Percentiles rank a stretch among this genome's conserved stretches.
Conservation (phyloP, 2,888 invertebrate species). For the Tetropium fuscum region DNA sequence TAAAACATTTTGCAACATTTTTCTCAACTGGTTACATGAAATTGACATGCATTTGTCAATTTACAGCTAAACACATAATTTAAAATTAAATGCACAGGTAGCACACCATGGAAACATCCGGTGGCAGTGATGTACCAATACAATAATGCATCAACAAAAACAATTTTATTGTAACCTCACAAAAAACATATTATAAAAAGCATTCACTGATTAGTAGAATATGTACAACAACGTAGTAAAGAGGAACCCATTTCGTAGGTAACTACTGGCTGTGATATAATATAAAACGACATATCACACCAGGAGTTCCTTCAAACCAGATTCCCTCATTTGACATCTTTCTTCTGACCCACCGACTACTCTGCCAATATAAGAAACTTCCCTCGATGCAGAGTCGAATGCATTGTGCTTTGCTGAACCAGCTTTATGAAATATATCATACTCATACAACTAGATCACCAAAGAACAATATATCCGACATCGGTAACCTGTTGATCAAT, state of each 20-base stretch:
- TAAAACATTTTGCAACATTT: too few species aligned
- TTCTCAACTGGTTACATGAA: too few species aligned
- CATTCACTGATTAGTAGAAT: too few species aligned
- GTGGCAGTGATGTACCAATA: too few species aligned
- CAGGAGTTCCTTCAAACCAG: slow-evolving; percentile 67
- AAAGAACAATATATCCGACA: slow-evolving; percentile 66
- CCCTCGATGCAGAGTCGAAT: slow-evolving; percentile 59
- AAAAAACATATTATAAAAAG: too few species aligned
- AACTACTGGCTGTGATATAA: slow-evolving; percentile 68
- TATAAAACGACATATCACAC: slow-evolving; percentile 65
- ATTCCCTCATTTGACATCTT: slow-evolving; percentile 53
- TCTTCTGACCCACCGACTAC: not conserved
- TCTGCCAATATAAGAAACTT: not conserved
- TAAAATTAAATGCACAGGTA: too few species aligned
- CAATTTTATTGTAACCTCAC: too few species aligned
- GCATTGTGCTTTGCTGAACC: slow-evolving; percentile 67
- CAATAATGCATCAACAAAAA: too few species aligned
- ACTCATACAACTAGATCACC: slow-evolving; percentile 68
- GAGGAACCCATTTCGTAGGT: slow-evolving; percentile 65
- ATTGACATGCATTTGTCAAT: too few species aligned
- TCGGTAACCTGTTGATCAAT: slow-evolving; percentile 36
- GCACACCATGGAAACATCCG: too few species aligned
- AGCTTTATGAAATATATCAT: slow-evolving; percentile 65
- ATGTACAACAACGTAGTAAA: slow-evolving; percentile 31
- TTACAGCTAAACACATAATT: too few species aligned